phyloP scores from a whole-genome alignment of 2,113 vertebrate species.

The Bos taurus region DNA sequence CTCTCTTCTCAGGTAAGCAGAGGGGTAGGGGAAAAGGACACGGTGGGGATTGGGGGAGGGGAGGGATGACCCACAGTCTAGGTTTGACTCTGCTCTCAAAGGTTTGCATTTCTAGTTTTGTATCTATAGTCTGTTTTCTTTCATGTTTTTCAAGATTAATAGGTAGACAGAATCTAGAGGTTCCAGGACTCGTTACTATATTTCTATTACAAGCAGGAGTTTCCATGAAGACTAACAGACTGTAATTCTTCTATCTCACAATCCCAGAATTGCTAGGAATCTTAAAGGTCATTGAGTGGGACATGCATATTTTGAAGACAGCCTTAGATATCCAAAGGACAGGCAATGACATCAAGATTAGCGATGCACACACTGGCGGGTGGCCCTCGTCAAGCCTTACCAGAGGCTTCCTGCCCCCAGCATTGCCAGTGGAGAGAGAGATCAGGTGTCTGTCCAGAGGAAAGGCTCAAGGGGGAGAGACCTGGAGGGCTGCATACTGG shows the following conservation, averaged over 20 bases:
- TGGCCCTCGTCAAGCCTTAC: neutral
- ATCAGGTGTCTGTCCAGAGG: neutral
- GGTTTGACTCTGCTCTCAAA: neutral
- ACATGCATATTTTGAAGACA: neutral
- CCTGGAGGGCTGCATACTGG: neutral
- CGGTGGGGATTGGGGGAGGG: rapidly evolving
- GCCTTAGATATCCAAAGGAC: constrained; percentile 19
- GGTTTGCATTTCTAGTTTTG: neutral
- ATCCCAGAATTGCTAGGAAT: constrained; percentile 47
- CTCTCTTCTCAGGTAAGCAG: neutral
- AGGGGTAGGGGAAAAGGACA: neutral
- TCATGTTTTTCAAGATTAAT: neutral
- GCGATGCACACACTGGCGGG: neutral
- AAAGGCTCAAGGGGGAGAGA: neutral
- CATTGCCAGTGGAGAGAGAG: neutral
- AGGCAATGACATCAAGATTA: constrained; percentile 58
- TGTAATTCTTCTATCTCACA: constrained; percentile 39
- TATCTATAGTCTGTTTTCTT: neutral
- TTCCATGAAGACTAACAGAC: constrained; percentile 5
- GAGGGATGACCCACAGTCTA: no score
- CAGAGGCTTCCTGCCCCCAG: neutral
- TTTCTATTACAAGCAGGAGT: constrained; percentile 11
- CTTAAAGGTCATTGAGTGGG: constrained; percentile 12
- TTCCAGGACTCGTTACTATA: neutral
- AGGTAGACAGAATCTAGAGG: neutral